Conservation (phyloP, 2,113 vertebrate species). For the Clupea harengus region DNA sequence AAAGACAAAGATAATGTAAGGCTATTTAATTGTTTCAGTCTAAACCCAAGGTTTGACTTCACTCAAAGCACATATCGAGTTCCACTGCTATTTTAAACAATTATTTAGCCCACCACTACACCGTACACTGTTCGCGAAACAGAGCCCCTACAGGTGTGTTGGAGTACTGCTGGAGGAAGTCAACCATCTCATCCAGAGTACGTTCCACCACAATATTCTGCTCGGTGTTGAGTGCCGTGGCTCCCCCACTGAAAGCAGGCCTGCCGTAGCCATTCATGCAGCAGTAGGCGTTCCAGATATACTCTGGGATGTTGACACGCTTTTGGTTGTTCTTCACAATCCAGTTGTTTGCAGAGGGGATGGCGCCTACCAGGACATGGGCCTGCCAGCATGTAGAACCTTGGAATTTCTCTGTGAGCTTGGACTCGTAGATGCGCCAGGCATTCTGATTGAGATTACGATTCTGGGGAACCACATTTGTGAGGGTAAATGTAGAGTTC, state of each 20-base stretch:
- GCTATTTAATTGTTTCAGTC: background rate
- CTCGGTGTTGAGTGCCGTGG: constrained; percentile 64
- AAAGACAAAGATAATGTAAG: background rate
- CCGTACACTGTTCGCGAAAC: constrained; percentile 64
- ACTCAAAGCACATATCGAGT: background rate
- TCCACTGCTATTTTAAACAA: background rate
- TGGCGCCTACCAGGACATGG: constrained; percentile 67
- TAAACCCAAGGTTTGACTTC: background rate
- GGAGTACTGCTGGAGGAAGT: constrained; percentile 64
- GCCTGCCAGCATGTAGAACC: constrained; percentile 57
- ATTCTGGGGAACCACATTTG: constrained; percentile 72
- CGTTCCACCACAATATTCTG: constrained; percentile 58
- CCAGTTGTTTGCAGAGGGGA: constrained; percentile 67
- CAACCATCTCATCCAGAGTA: constrained; percentile 55
- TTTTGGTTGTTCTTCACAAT: constrained; percentile 68
- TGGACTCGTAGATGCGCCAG: constrained; percentile 65
- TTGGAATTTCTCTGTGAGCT: constrained; percentile 58
- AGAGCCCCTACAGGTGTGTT: constrained; percentile 60
- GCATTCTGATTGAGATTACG: constrained; percentile 68
- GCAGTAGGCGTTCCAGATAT: constrained; percentile 73
- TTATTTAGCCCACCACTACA: constrained; percentile 7
- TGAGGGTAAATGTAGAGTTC: constrained; percentile 72
- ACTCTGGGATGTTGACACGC: constrained; percentile 71
- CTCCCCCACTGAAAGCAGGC: constrained; percentile 60
- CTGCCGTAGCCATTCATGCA: constrained; percentile 63